A percentile compares a stretch with the other conserved stretches of the same genome.
Evolutionary conservation across 1,140 invertebrate species (phyloP).

Genomic region (Helicoverpa zea): DNA sequence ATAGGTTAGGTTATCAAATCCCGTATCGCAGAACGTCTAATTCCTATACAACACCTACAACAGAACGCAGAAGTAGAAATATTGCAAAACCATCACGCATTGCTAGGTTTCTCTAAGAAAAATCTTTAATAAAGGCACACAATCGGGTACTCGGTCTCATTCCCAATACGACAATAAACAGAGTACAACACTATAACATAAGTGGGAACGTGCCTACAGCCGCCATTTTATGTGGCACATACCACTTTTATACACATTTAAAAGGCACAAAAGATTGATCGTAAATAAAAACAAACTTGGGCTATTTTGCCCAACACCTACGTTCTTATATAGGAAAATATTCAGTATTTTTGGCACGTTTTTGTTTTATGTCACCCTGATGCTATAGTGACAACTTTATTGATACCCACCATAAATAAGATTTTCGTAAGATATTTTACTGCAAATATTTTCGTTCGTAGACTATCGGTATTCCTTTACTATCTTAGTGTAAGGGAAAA

Average conservation of each 20-base stretch:
- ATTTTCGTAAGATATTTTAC: constrained; percentile 1
- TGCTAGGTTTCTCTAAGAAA: constrained; percentile 18
- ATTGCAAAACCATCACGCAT: constrained; percentile 20
- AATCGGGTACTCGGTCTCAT: constrained; percentile 25
- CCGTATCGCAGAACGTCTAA: no score
- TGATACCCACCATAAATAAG: constrained; percentile 33
- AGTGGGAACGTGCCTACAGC: constrained; percentile 28
- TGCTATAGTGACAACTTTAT: constrained; percentile 27
- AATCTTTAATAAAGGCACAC: constrained; percentile 36
- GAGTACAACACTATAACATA: constrained; percentile 32
- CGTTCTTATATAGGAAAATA: constrained; percentile 15
- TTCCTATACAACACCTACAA: not conserved
- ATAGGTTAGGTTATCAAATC: no score
- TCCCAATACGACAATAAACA: constrained; percentile 38
- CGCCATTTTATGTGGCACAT: constrained; percentile 26
- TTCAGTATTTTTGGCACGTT: constrained; percentile 26
- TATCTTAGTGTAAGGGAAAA: no score
- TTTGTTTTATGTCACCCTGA: constrained; percentile 29
- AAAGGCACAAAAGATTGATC: constrained; percentile 16
- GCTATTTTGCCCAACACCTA: constrained; percentile 4
- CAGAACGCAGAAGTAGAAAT: not conserved
- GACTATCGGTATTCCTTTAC: no score
- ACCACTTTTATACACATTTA: constrained; percentile 21
- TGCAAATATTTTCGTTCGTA: not conserved
- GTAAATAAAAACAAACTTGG: constrained; percentile 33